Evolutionary conservation across 2,797 vertebrate genomes (phyloP), one percentile per base, ranked within the genome.

Genomic region (Intellagama lesueurii): DNA sequence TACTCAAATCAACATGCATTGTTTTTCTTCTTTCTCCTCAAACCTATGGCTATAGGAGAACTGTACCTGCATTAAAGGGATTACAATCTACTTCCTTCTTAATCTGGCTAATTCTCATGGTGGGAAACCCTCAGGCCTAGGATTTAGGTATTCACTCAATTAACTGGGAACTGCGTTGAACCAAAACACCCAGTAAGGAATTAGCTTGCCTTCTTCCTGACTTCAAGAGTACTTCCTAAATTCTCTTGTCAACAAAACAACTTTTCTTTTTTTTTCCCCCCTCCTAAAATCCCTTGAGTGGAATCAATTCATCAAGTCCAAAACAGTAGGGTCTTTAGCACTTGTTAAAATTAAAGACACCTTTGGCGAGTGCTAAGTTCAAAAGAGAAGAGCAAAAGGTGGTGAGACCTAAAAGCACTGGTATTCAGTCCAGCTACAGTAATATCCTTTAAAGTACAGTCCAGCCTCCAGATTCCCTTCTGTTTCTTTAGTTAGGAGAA

Each of bases 31-130:
- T 30, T 60, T 73, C 52, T 60, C 32, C 49, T n/a, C 35, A 56
- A 56, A 60, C 26, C 44, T 52, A 79, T 17, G 7, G 3, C 47
- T 79, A 60, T 60, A 75, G 96, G 92, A 90, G 96, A 96, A 95
- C 96, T 94, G 94, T 94, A 93, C 93, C 92, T 94, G 93, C 94
- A 97, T 96, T 97, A 97, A 97, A 96, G 94, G 96, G 97, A 98
- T 98, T 98, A 97, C 95, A 96, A 95, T 96, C 95, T 95, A 97
- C 96, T 97, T 98, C 97, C 97, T 97, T 96, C 96, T 97, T 97
- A 97, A 96, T 95, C 94, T 94, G 84, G 92, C 95, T 97, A 97
- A 97, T 97, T 95, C 96, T 91, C 95, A 91, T 66, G 79, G 91
- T 95, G 97, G 97, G 96, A 97, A 97, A 94, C 96, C 97, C 96